Percentiles rank a stretch among this genome's conserved stretches.
These are phyloP conservation scores for Procambarus clarkii DNA, from an alignment of 1,140 invertebrate species.

Conservation along the genomic window DNA sequence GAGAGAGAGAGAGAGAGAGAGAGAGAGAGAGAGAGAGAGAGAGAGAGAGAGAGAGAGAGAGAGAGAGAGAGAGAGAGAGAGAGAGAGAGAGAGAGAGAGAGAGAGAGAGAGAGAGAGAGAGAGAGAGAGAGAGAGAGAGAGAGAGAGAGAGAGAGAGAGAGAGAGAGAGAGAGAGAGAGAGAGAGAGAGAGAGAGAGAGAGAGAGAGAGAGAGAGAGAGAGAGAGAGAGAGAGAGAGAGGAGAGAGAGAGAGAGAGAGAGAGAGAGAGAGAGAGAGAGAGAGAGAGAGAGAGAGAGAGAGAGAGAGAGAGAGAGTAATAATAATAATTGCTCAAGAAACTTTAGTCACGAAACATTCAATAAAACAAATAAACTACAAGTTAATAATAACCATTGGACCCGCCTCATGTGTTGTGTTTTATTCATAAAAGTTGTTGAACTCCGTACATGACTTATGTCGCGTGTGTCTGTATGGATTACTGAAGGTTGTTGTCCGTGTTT, in stretches of 20 bases:
- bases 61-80: background rate
- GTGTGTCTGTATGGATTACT: no score
- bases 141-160: background rate
- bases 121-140: background rate
- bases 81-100: background rate
- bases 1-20: background rate
- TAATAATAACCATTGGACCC: no score
- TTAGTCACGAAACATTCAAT: no score
- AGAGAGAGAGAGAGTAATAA: background rate
- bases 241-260: background rate
- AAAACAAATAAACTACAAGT: no score
- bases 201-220: background rate
- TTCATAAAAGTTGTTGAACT: no score
- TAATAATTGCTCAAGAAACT: background rate
- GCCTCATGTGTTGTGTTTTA: no score
- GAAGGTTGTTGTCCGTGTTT: no score
- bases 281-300: background rate
- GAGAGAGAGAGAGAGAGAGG: background rate
- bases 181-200: background rate
- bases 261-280: background rate
- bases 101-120: no score
- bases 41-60: conserved; percentile 19
- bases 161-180: background rate
- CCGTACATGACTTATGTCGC: no score
- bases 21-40: conserved; percentile 13